Base-by-base conservation (phyloP, 2,888 invertebrate species). In the Caenorhabditis imperialis region DNA sequence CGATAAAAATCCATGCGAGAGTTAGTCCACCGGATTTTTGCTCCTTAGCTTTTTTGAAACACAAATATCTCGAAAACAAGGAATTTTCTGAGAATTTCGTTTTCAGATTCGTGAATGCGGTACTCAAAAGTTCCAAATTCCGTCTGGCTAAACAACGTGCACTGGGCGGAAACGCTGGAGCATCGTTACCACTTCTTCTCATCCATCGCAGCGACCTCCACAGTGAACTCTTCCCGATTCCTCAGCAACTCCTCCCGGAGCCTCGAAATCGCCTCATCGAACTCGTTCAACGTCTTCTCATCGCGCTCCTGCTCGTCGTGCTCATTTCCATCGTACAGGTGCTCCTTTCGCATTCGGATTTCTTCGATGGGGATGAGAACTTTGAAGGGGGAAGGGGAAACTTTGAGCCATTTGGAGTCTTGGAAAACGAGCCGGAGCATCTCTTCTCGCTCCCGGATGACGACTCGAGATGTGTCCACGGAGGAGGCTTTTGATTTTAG, bases 401-500 rank as follows among this genome's bases (percentile, higher is more conserved):
- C n/a, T 50, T 61, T 51, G 6, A 77, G 58, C 73, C 72, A 47
- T 45, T 23, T 54, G 6, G 76, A 72, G 38, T 78, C 76, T 3
- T 33, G 27, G 25, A 80, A 77, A 5, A 63, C 38, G 3, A 38
- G 30, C 23, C 72, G 54, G 12, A 80, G 48, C 1, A 75, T 33
- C 16, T 55, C 57, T 27, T 72, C 76, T n/a, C 81, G 51, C 33
- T 81, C 71, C 1, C 35, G 47, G 8, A 75, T 57, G 20, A 70
- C 63, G 2, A 47, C 42, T 35, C 69, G 53, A 3, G 76, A 22
- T 57, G 75, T 77, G 54, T 85, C 85, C 22, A 62, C 61, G 6
- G 67, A 42, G 12, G 62, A 58, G 1, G 82, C 80, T 27, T 83
- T 80, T 7, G 82, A 79, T 50, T 85, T 82, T 0, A 83, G 70